Evolutionary conservation across 1,140 invertebrate genomes (phyloP).

Genomic region (Trichonephila clavata): DNA sequence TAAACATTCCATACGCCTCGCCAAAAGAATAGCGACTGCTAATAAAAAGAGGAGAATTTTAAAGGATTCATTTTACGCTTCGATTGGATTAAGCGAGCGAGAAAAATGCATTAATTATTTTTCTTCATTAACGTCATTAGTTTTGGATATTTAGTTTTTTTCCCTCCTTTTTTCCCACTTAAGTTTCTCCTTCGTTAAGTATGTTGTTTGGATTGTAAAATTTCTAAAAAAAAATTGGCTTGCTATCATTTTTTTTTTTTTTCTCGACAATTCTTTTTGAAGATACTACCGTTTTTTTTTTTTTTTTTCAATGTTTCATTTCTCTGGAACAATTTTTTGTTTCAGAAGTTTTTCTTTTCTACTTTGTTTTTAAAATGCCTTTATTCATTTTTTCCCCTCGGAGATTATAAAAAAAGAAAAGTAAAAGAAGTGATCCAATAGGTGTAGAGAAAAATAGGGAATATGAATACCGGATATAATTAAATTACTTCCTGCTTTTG

Average conservation of each 20-base stretch:
- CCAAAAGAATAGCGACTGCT: constrained; percentile 21
- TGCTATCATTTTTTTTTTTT: too few species aligned
- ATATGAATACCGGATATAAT: constrained; percentile 25
- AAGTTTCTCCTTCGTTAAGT: constrained; percentile 43
- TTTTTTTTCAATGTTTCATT: not conserved
- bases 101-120: constrained; percentile 66
- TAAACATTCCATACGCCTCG: constrained; percentile 48
- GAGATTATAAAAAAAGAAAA: not conserved
- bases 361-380: not conserved
- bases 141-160: constrained; percentile 28
- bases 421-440: not conserved
- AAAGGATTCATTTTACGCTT: constrained; percentile 55
- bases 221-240: not conserved
- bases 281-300: too few species aligned
- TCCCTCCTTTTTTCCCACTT: not conserved
- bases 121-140: constrained; percentile 63
- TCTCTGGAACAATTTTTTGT: not conserved
- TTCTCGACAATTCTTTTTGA: too few species aligned
- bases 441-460: constrained; percentile 7
- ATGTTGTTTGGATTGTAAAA: not conserved
- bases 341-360: not conserved
- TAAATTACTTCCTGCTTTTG: constrained; percentile 8
- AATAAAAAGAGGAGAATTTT: constrained; percentile 54
- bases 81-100: constrained; percentile 53
- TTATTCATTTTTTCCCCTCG: not conserved